Base-by-base conservation (phyloP, 1,140 invertebrate species). In the Coptotermes formosanus region DNA sequence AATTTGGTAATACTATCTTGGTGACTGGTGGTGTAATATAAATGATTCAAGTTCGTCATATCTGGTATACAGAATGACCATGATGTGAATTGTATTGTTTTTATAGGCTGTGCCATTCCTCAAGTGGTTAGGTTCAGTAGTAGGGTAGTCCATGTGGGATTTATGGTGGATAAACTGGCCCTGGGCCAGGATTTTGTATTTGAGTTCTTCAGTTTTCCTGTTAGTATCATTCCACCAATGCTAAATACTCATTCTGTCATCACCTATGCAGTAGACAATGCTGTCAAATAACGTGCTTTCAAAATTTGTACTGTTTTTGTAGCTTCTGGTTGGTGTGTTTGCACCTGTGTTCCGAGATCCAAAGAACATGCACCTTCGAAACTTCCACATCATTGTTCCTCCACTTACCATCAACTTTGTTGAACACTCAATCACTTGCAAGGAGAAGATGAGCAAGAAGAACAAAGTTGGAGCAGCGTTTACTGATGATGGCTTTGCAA, bases 401-500 rank as follows among this genome's bases (percentile, higher is more conserved):
- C 95, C 98, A 12, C 90, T 99, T 88, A 99, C 97, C 8, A 92
- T 99, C 84, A 99, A 99, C 91, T 99, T 96, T 92, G 94, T 99
- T 23, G 98, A 99, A 89, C 95, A 99, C 90, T 95, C 97, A 43
- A 95, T 99, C 84, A 94, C 95, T 32, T 96, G 96, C 88, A 99
- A 99, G 90, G 97, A 99, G 88, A 97, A 97, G 90, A 94, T 99
- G 91, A 94, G 92, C 88, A 95, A 95, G 82, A 98, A 97, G 89
- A 97, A 97, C 89, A 96, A 96, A 90, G 91, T 93, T 25, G 96
- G 96, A 44, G 96, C 97, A 86, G 94, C 97, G 8, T 99, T 99
- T 91, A 98, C 97, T 12, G 98, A 99, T 91, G 99, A 99, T 92
- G 99, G 99, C 59, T 99, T 99, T 92, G 96, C 98, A 44, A 97